Evolutionary conservation across 2,888 invertebrate genomes (phyloP).

Genomic region (Uloborus plumipes): DNA sequence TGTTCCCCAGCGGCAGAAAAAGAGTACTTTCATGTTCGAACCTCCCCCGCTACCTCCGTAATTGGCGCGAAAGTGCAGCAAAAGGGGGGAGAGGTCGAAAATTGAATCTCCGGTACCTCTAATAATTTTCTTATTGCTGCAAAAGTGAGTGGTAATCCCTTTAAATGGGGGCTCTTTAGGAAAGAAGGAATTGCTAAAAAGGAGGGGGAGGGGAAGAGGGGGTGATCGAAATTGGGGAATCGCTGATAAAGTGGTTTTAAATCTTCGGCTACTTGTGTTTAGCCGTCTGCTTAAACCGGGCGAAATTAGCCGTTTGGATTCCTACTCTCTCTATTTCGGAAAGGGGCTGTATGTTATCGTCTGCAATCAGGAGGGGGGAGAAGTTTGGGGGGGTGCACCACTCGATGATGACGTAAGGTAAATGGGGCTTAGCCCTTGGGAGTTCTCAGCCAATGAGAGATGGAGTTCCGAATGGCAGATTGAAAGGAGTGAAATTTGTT

Average conservation of each 20-base stretch:
- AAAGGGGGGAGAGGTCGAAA: constrained; percentile 20
- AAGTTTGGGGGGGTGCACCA: no score
- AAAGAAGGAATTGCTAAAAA: no score
- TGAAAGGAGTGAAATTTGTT: no score
- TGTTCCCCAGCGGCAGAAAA: constrained; percentile 13
- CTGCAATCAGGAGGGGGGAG: no score
- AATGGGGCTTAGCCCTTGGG: no score
- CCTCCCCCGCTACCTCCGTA: constrained; percentile 3
- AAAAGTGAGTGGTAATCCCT: no score
- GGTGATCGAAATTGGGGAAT: background rate
- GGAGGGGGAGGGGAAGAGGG: background rate
- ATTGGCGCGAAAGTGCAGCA: constrained; percentile 13
- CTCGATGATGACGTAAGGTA: no score
- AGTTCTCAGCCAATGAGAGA: no score
- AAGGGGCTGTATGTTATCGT: no score
- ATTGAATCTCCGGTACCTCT: constrained; percentile 22
- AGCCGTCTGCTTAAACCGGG: background rate
- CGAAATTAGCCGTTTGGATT: constrained; percentile 37
- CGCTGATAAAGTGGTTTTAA: constrained; percentile 4
- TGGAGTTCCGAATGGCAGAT: no score
- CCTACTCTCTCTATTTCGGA: constrained; percentile 28
- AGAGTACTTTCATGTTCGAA: constrained; percentile 11
- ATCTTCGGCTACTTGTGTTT: background rate
- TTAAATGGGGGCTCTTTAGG: no score
- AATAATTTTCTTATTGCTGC: no score